These are phyloP conservation scores for Synanthedon myopaeformis DNA, from an alignment of 2,888 invertebrate species.

Conservation along the genomic window DNA sequence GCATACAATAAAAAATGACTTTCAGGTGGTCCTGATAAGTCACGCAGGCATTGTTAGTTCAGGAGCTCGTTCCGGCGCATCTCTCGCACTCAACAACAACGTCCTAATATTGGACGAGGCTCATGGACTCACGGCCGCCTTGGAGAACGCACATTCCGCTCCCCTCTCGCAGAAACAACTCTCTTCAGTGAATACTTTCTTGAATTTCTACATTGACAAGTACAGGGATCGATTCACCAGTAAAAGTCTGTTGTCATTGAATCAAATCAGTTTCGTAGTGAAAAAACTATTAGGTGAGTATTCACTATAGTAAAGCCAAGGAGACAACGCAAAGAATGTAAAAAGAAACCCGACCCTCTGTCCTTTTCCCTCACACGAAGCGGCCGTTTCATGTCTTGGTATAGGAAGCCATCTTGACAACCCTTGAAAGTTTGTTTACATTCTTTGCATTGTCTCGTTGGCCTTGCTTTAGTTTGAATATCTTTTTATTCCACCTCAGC, in stretches of 20 bases:
- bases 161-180: constrained; percentile 78
- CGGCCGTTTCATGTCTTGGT: too few species aligned
- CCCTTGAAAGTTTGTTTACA: too few species aligned
- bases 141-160: constrained; percentile 87
- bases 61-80: constrained; percentile 49
- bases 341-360: too few species aligned
- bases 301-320: too few species aligned
- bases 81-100: constrained; percentile 73
- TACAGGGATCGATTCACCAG: constrained; percentile 82
- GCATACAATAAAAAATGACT: neutral
- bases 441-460: too few species aligned
- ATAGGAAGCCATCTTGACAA: too few species aligned
- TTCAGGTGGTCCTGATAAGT: constrained; percentile 51
- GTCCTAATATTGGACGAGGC: constrained; percentile 95
- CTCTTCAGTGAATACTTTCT: constrained; percentile 71
- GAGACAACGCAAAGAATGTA: too few species aligned
- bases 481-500: too few species aligned
- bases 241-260: constrained; percentile 82
- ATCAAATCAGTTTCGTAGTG: constrained; percentile 84
- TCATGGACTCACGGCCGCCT: constrained; percentile 92
- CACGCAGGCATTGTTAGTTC: constrained; percentile 58
- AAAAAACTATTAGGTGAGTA: constrained; percentile 72
- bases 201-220: constrained; percentile 78
- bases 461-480: too few species aligned
- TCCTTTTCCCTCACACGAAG: too few species aligned